Base-by-base conservation (phyloP, 2,113 vertebrate genomes). In the Barnardius zonarius region DNA sequence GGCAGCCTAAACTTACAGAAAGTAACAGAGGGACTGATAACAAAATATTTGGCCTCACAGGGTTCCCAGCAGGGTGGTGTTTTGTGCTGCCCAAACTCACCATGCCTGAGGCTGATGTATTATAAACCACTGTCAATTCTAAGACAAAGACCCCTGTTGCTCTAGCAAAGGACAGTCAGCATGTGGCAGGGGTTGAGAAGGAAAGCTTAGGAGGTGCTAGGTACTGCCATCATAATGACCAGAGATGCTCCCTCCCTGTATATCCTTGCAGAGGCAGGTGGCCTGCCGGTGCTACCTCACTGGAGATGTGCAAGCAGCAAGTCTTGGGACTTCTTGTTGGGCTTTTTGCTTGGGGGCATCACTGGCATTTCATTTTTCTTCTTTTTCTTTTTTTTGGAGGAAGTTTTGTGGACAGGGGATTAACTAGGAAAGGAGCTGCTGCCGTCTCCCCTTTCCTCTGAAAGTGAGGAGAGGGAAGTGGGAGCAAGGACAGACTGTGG, bases 111-210 rank as follows among this genome's bases (percentile, higher is more conserved):
- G 20, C 5, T 2, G 7, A 3, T 39, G 27, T 1, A 0, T 82
- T 54, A 18, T 24, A 48, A 39, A 30, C 28, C 2, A 0, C 14
- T 28, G n/a, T n/a, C n/a, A 31, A 4, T 44, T 74, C n/a, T 27
- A 74, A 35, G 49, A 23, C 24, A 10, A 49, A 84, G 62, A 37
- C 8, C 15, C 7, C 16, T 54, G 18, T 9, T 79, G 31, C 18
- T 7, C 0, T 12, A 13, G 51, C 0, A 0, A 13, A 10, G 62
- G 61, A 9, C 3, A 2, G 4, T 33, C 54, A 19, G 11, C 27
- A 2, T 0, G 1, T 2, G 3, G 13, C 33, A 41, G 31, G 11
- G 52, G 22, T 17, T 4, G 27, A 41, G 33, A 6, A 72, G 48
- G 30, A 59, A 25, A 28, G 39, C 7, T 11, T 16, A 6, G 44